Evolutionary conservation across 1,140 invertebrate genomes (phyloP), one percentile per base, ranked within the genome.

Genomic region (Drosophila erecta): DNA sequence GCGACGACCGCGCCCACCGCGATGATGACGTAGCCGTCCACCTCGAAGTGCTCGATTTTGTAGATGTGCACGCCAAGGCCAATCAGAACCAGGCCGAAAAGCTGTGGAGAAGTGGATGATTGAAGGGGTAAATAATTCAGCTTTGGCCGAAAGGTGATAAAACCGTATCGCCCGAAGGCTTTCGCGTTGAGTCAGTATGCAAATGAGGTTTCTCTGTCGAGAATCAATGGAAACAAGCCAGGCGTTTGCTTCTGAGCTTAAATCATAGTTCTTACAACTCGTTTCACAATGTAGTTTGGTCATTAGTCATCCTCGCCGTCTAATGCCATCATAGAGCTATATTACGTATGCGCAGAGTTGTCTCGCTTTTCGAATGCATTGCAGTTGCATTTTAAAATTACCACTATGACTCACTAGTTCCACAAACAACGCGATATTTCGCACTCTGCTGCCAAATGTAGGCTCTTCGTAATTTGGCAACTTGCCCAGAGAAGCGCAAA

Each of bases 11-110:
- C 54, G 38, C 90, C 86, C 67, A 76, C 41, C 38, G 57, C 78
- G 22, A 90, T 62, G 27, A 90, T 83, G 20, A 89, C 65, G 17
- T 78, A 79, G 47, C 73, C 90, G 14, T 76, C 86, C 8, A 74
- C 78, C 56, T 83, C 60, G 35, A 91, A 91, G 53, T 87, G 71
- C 47, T 91, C 90, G 38, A 91, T 78, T 65, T 79, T 53, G 20
- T 89, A 43, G 10, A 91, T 65, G 55, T 90, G 69, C n/a, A 81
- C 53, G 2, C 83, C 86, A 61, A 91, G 61, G 27, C 53, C 78
- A 51, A 90, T 53, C 11, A 89, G 69, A 30, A 65, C 54, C 38
- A 91, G 37, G 30, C 83, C 83, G 15, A 90, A 62, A 5, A 91
- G 59, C 90, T 91, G 73, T 24, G 76, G 76, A 61, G 35, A 40